Percentiles rank a stretch among this genome's conserved stretches.
These are phyloP conservation scores for Reticulitermes speratus DNA, from an alignment of 1,140 invertebrate species.

Conservation along the genomic window DNA sequence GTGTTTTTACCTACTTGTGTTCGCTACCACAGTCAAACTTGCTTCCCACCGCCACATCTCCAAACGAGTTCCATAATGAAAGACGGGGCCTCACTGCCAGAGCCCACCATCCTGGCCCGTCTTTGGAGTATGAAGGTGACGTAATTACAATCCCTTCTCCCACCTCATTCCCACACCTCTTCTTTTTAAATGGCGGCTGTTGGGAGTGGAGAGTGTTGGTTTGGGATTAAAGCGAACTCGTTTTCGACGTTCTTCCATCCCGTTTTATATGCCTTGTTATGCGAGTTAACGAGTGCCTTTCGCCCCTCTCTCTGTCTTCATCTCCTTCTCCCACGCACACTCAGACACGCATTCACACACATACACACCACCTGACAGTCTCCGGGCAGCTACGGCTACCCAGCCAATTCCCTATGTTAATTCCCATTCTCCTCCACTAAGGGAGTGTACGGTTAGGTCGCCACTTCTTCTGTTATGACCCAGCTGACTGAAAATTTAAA, in stretches of 20 bases:
- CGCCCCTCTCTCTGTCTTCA: not conserved
- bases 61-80: not conserved
- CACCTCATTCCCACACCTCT: not conserved
- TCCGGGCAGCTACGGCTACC: not conserved
- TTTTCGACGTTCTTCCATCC: conserved; percentile 5
- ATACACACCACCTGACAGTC: not conserved
- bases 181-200: not conserved
- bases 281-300: not conserved
- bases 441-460: not conserved
- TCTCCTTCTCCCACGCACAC: not conserved
- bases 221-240: not conserved
- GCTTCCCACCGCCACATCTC: not conserved
- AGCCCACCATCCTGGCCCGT: not conserved
- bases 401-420: not conserved
- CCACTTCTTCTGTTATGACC: not conserved
- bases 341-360: not conserved
- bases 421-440: not conserved
- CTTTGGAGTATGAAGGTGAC: not conserved
- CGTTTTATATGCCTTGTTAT: conserved; percentile 11
- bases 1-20: not conserved
- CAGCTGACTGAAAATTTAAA: not conserved
- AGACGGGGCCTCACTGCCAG: not conserved
- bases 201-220: not conserved
- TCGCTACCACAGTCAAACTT: not conserved
- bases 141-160: not conserved